A percentile compares a stretch with the other conserved stretches of the same genome.
These are phyloP conservation scores for Contarinia nasturtii DNA, from an alignment of 1,140 invertebrate genomes.

Conservation along the genomic window DNA sequence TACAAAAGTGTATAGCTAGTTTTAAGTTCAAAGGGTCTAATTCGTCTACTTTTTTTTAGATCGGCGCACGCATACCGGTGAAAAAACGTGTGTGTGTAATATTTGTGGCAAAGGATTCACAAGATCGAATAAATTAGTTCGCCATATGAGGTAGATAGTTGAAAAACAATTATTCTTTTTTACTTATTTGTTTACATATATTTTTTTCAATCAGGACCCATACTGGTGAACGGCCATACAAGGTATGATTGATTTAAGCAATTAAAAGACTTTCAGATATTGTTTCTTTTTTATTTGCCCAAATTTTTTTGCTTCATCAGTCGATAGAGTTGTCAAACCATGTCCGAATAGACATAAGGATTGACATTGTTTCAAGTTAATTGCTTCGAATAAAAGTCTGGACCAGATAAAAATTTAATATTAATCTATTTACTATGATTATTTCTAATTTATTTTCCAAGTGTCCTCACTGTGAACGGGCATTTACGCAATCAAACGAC, in stretches of 20 bases:
- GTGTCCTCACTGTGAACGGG: conserved; percentile 34
- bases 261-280: too few species aligned
- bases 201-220: too few species aligned
- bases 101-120: conserved; percentile 41
- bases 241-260: too few species aligned
- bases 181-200: too few species aligned
- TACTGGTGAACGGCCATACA: conserved; percentile 33
- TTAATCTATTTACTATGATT: background rate
- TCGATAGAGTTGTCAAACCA: too few species aligned
- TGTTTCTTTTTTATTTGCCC: too few species aligned
- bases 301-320: too few species aligned
- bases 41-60: conserved; percentile 7
- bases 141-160: conserved; percentile 42
- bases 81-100: conserved; percentile 28
- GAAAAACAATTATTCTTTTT: too few species aligned
- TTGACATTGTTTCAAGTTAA: background rate
- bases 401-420: background rate
- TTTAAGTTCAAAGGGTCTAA: too few species aligned
- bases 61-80: conserved; percentile 28
- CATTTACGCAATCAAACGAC: conserved; percentile 36
- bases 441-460: too few species aligned
- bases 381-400: too few species aligned
- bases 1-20: too few species aligned
- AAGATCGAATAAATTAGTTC: conserved; percentile 34
- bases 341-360: background rate